A percentile compares a stretch with the other conserved stretches of the same genome.
phyloP scores from a whole-genome alignment of 2,113 vertebrate genomes.

The Hydrochoerus hydrochaeris region DNA sequence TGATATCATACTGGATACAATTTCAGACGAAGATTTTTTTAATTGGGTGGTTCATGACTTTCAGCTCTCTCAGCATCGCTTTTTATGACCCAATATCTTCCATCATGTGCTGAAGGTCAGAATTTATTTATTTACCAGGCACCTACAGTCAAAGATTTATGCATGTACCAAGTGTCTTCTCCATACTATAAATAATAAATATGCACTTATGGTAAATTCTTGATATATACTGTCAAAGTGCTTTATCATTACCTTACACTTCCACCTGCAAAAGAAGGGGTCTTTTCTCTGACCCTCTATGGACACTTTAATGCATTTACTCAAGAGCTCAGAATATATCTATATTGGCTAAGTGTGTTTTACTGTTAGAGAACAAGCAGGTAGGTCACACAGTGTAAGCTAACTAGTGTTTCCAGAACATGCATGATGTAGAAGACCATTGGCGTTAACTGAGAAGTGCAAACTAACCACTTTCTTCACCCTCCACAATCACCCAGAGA shows the following conservation, averaged over 20 bases:
- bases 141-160: not conserved
- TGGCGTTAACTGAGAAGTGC: not conserved
- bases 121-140: not conserved
- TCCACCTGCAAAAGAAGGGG: not conserved
- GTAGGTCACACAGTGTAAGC: not conserved
- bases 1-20: not conserved
- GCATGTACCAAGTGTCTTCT: not conserved
- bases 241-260: not conserved
- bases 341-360: not conserved
- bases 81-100: not conserved
- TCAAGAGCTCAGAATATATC: constrained; percentile 21
- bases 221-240: not conserved
- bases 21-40: not conserved
- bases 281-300: not conserved
- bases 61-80: not conserved
- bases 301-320: constrained; percentile 4
- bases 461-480: not conserved
- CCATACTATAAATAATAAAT: not conserved
- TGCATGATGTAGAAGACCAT: not conserved
- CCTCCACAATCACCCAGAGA: not conserved
- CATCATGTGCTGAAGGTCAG: not conserved
- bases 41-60: not conserved
- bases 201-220: not conserved
- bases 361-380: not conserved
- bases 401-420: not conserved